A percentile compares a stretch with the other conserved stretches of the same genome.
Conservation (phyloP, 2,888 invertebrate species). For the Euphydryas editha region DNA sequence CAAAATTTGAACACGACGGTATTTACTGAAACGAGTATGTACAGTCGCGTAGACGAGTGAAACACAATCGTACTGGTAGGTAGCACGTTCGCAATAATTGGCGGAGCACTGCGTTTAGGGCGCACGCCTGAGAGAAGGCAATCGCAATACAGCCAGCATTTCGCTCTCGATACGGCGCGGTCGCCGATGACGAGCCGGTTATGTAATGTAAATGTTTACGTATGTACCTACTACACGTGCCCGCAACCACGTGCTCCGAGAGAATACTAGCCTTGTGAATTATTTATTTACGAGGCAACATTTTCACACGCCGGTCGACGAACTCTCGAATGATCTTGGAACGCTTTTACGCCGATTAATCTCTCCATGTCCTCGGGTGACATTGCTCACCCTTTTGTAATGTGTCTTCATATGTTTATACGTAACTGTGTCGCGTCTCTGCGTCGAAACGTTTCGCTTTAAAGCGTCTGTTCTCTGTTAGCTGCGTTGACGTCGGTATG, state of each 20-base stretch:
- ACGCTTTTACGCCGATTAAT: conserved; percentile 79
- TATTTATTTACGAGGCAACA: conserved; percentile 83
- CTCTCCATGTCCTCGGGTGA: conserved; percentile 61
- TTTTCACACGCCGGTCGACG: conserved; percentile 83
- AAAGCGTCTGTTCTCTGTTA: conserved; percentile 9
- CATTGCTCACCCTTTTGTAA: conserved; percentile 51
- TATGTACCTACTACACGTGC: conserved; percentile 79
- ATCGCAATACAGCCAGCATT: conserved; percentile 65
- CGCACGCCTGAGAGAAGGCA: conserved; percentile 51
- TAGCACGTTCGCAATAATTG: conserved; percentile 43
- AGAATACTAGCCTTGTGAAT: conserved; percentile 84
- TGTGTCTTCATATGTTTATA: conserved; percentile 27
- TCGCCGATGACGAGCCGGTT: conserved; percentile 80
- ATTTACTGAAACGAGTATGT: conserved; percentile 30
- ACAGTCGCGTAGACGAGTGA: conserved; percentile 29
- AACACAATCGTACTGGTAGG: conserved; percentile 25
- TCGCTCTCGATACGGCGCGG: conserved; percentile 74
- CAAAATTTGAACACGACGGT: conserved; percentile 18
- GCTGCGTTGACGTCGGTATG: background rate
- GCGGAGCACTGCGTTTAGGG: conserved; percentile 44
- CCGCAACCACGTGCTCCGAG: conserved; percentile 78
- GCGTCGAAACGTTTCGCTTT: conserved; percentile 13
- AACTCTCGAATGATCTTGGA: conserved; percentile 80
- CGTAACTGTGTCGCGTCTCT: conserved; percentile 16
- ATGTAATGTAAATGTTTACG: conserved; percentile 83